Evolutionary conservation across 2,113 vertebrate genomes (phyloP).

Genomic region (Ovis aries): DNA sequence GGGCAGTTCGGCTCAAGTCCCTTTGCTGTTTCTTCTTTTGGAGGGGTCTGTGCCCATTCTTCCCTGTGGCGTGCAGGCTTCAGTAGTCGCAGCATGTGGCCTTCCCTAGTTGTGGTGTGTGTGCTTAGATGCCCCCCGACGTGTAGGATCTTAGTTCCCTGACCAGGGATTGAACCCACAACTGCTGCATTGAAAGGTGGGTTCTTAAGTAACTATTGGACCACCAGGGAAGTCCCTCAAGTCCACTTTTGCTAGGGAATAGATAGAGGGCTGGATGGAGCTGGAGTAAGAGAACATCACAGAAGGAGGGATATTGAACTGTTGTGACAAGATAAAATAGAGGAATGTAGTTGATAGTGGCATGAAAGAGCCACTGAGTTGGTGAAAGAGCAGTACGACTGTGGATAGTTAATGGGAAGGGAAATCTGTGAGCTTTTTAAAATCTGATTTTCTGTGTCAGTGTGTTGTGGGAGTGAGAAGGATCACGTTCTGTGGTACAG

Average conservation of each 20-base stretch:
- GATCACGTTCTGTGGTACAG: not conserved
- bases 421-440: not conserved
- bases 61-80: not conserved
- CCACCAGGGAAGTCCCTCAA: not conserved
- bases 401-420: not conserved
- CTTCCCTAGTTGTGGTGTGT: not conserved
- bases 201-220: not conserved
- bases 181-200: not conserved
- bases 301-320: not conserved
- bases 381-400: not conserved
- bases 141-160: not conserved
- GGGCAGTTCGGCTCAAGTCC: not conserved
- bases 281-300: not conserved
- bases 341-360: not conserved
- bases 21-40: not conserved
- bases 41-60: not conserved
- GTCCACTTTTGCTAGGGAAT: not conserved
- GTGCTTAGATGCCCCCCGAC: not conserved
- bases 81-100: not conserved
- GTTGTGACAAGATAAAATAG: not conserved
- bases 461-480: not conserved
- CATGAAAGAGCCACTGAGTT: not conserved
- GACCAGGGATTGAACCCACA: not conserved
- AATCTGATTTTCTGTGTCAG: not conserved
- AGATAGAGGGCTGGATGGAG: not conserved